Evolutionary conservation across 2,797 vertebrate genomes (phyloP).

Genomic region (Xenopus petersii): DNA sequence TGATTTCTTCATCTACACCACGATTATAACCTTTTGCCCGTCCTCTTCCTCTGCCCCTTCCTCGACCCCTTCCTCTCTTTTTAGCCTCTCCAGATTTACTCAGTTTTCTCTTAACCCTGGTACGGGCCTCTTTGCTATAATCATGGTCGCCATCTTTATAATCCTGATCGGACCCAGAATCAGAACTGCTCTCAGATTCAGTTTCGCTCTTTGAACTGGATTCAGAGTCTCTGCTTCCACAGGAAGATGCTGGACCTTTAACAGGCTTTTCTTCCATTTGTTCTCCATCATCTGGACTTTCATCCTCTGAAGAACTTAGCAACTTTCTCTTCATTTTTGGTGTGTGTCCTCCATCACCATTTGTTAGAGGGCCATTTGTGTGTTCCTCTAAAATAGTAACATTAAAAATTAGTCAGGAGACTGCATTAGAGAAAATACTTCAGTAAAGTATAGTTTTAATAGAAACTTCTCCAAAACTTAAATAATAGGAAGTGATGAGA

Average conservation of each 20-base stretch:
- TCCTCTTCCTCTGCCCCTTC: conserved; percentile 65
- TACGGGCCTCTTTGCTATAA: conserved; percentile 90
- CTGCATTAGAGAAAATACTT: no score
- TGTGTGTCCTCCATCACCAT: conserved; percentile 70
- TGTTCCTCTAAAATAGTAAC: conserved; percentile 57
- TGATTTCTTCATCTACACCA: conserved; percentile 61
- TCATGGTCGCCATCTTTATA: conserved; percentile 93
- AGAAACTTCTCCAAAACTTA: no score
- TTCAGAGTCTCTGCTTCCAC: conserved; percentile 73
- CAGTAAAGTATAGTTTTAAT: no score
- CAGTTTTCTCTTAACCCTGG: conserved; percentile 68
- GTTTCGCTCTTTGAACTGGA: conserved; percentile 60
- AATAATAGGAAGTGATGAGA: no score
- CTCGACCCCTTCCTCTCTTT: conserved; percentile 66
- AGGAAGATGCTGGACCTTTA: conserved; percentile 63
- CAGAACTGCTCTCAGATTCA: conserved; percentile 70
- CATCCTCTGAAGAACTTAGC: conserved; percentile 64
- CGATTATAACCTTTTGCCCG: conserved; percentile 65
- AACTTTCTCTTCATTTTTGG: conserved; percentile 68
- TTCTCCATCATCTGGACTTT: conserved; percentile 55
- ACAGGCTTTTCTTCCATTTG: conserved; percentile 65
- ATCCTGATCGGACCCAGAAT: conserved; percentile 81
- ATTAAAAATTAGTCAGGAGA: no score
- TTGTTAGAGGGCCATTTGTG: conserved; percentile 70
- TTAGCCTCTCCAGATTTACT: conserved; percentile 59